Conservation (phyloP, 2,888 invertebrate species). For the Aleiodes leptofemur region DNA sequence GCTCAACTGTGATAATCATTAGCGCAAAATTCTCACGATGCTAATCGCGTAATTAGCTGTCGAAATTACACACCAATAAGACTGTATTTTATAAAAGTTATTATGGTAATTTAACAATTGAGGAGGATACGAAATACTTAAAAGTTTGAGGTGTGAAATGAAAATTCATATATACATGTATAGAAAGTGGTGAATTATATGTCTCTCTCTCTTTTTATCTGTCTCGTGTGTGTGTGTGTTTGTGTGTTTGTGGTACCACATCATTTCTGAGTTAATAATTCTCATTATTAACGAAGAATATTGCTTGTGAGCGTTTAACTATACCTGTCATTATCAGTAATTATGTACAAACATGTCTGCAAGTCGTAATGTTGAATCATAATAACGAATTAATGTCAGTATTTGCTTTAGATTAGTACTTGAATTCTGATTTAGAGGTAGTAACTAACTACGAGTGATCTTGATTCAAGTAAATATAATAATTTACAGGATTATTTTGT, state of each 20-base stretch:
- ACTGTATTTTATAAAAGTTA: constrained; percentile 1
- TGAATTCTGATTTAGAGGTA: neutral
- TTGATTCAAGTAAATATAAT: neutral
- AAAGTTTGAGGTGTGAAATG: constrained; percentile 5
- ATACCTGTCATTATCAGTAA: constrained; percentile 28
- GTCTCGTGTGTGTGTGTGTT: too few species aligned
- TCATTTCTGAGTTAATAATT: constrained; percentile 16
- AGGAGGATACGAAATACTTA: neutral
- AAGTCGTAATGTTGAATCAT: constrained; percentile 2
- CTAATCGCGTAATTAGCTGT: constrained; percentile 19
- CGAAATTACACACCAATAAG: constrained; percentile 1
- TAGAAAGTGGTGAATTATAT: neutral
- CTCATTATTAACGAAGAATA: constrained; percentile 22
- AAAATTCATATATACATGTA: neutral
- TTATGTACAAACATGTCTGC: neutral
- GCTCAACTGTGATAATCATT: constrained; percentile 34
- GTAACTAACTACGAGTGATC: too few species aligned
- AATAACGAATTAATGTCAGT: constrained; percentile 10
- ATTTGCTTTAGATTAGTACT: constrained; percentile 12
- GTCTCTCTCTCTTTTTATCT: too few species aligned
- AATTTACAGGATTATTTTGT: neutral
- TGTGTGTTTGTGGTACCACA: too few species aligned
- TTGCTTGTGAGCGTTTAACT: constrained; percentile 15
- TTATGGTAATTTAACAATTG: constrained; percentile 11
- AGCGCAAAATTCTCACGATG: constrained; percentile 40